Base-by-base conservation (phyloP, 2,113 vertebrate genomes). In the Heteronetta atricapilla region DNA sequence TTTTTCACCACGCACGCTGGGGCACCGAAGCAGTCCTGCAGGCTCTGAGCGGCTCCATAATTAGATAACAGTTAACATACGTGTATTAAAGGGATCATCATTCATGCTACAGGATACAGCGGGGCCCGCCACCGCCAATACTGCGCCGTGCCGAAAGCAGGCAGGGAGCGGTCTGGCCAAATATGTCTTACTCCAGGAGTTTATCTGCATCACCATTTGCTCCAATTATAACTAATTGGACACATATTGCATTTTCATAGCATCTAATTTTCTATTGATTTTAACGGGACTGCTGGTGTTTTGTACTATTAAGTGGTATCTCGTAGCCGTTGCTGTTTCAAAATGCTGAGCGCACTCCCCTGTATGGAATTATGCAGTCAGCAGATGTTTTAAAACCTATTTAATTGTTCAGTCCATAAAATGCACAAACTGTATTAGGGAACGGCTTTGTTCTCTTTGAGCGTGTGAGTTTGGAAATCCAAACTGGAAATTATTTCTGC, bases 251-350 rank as follows among this genome's bases (percentile, higher is more conserved):
- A 72, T 96, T 97, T 97, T 97, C 97, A 94, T 84, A 92, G 96
- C 95, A 33, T 94, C 97, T 98, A 95, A 97, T 98, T 98, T 97
- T 92, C 97, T 96, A 97, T 97, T 75, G 97, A 98, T 98, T 98
- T 95, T 88, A 96, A 89, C 82, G 4, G 96, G 94, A 29, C 94
- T 75, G 95, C 90, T 94, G 91, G 94, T 95, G 95, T 95, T 97
- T 96, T 96, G 93, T 94, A 82, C 91, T 18, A 72, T 82, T 92
- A 93, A 97, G 95, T 89, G 78, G 59, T 89, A 69, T 96, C 97
- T 95, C 1, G 44, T 94, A 81, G 95, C 94, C 6, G 85, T 89
- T n/a, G 93, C 93, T 86, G 94, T 90, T 97, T 91, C 68, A 94
- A 98, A 98, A 93, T 38, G 97, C 98, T 98, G 98, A 98, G 97